Evolutionary conservation across 2,888 invertebrate genomes (phyloP).

Genomic region (Macroteleia sp.): DNA sequence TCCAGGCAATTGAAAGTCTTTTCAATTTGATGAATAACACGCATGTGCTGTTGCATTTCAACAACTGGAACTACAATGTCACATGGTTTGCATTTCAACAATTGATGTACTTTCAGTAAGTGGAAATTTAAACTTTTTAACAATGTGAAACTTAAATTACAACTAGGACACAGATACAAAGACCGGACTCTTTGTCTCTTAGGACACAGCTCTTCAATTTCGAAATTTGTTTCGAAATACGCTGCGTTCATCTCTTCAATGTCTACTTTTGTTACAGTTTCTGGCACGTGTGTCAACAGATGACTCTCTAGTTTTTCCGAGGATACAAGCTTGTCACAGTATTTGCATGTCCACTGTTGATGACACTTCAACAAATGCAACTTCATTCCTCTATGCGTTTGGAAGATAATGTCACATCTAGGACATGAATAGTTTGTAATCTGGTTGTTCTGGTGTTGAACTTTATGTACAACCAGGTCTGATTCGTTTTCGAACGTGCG

Average conservation of each 20-base stretch:
- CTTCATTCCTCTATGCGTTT: slow-evolving; percentile 4
- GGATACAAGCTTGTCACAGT: neutral
- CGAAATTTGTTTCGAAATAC: neutral
- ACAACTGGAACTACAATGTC: neutral
- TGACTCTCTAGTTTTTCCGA: neutral
- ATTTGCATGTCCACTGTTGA: slow-evolving; percentile 12
- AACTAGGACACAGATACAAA: slow-evolving; percentile 30
- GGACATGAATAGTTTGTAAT: neutral
- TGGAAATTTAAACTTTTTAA: slow-evolving; percentile 13
- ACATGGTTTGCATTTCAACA: slow-evolving; percentile 19
- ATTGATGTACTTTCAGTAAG: slow-evolving; percentile 12
- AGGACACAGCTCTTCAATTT: neutral
- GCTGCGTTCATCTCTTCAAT: slow-evolving; percentile 18
- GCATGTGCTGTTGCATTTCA: slow-evolving; percentile 4
- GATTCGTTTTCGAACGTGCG: slow-evolving; percentile 24
- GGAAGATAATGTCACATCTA: slow-evolving; percentile 13
- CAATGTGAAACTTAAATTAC: slow-evolving; percentile 22
- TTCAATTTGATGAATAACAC: neutral
- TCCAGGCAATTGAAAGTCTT: slow-evolving; percentile 9
- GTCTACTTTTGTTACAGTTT: neutral
- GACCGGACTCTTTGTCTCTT: neutral
- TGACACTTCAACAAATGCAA: slow-evolving; percentile 12
- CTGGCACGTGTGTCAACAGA: neutral
- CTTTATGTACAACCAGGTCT: slow-evolving; percentile 1
- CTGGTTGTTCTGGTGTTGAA: neutral